Base-by-base conservation (phyloP, 2,797 vertebrate genomes). In the Ara ararauna region DNA sequence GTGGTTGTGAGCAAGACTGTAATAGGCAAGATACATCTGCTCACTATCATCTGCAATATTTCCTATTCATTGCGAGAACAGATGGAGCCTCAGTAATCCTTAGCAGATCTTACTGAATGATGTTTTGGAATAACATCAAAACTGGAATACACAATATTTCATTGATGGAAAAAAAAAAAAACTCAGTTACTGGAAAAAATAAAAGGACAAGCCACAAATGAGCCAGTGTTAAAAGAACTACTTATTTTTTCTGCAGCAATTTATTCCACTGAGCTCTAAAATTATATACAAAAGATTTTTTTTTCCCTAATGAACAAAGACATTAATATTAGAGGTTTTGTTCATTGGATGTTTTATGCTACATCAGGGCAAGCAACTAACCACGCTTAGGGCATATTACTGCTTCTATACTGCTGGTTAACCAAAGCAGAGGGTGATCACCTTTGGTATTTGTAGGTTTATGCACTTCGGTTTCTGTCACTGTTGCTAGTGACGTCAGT, bases 1-100 rank as follows among this genome's bases (percentile, higher is more conserved):
- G 5, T 23, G 22, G 1, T 89, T 95, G 84, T 78, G n/a, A 85
- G 45, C 32, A 87, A 34, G 32, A 86, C n/a, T 92, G 60, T 14
- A 91, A 89, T 24, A 90, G 81, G 44, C 8, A 2, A 38, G 47
- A 74, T 90, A 83, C 65, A 85, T 87, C 91, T 95, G 93, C 72
- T 89, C 56, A 44, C 54, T 89, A 40, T 89, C 73, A 86, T 83
- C 87, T 88, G 72, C 29, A 92, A 30, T 40, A 77, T 91, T 94
- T 91, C 60, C 89, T 93, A 70, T 79, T 89, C 72, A 72, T 19
- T 32, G 66, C 3, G 18, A 83, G 83, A 95, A 93, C 95, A 97
- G 97, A 96, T 97, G 96, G 96, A 93, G 71, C 36, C 42, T 90
- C 89, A 90, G 61, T 93, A 95, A 95, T 94, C 70, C 91, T 82